Conservation (phyloP, 2,113 vertebrate genomes). For the Sialia sialis region DNA sequence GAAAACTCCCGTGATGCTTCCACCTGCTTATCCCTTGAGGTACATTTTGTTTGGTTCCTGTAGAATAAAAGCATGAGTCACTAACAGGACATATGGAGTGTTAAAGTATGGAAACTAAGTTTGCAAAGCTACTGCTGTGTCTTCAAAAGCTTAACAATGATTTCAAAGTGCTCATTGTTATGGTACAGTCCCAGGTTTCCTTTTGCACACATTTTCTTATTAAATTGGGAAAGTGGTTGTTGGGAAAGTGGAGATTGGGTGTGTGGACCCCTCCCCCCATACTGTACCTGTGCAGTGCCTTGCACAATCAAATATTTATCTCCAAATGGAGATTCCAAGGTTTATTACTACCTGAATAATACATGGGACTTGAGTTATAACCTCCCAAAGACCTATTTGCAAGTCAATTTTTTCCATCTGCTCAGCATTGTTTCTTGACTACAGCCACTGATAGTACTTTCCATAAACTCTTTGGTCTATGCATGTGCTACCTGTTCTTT, state of each 20-base stretch:
- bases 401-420: neutral
- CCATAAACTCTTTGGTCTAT: neutral
- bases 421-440: neutral
- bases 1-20: neutral
- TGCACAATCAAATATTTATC: constrained; percentile 45
- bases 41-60: neutral
- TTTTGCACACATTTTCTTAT: neutral
- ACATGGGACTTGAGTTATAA: neutral
- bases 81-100: neutral
- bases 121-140: neutral
- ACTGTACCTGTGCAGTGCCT: neutral
- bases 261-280: neutral
- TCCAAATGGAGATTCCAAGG: constrained; percentile 8
- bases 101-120: neutral
- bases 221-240: neutral
- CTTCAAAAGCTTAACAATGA: neutral
- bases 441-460: neutral
- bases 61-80: neutral
- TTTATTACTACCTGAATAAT: constrained; percentile 40
- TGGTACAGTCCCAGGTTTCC: neutral
- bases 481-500: neutral
- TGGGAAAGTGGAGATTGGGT: neutral
- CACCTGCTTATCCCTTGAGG: neutral
- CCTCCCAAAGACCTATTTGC: neutral
- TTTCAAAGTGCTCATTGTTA: neutral